Evolutionary conservation across 2,797 vertebrate species (phyloP).

Genomic region (Peromyscus eremicus): DNA sequence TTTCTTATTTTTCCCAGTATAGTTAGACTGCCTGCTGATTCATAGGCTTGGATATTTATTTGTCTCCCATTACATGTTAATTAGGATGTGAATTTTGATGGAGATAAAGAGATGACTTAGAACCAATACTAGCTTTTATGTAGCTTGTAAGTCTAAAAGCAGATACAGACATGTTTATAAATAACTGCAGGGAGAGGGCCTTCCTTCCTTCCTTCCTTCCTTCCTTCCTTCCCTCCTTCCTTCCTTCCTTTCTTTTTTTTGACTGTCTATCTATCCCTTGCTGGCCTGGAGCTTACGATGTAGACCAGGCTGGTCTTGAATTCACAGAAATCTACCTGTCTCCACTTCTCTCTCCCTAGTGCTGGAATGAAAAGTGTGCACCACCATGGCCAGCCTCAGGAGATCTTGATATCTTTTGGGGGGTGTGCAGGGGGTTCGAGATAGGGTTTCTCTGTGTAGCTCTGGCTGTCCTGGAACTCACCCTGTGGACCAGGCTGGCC

Average conservation of each 20-base stretch:
- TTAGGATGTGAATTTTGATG: conserved; percentile 54
- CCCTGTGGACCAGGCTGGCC: too few species aligned
- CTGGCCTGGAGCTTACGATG: not conserved
- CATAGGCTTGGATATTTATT: conserved; percentile 49
- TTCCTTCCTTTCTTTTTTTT: not conserved
- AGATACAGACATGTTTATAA: not conserved
- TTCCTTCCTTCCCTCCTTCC: too few species aligned
- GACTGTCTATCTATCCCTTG: not conserved
- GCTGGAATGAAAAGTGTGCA: not conserved
- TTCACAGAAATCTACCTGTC: not conserved
- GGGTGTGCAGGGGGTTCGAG: too few species aligned
- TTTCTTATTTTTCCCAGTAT: conserved; percentile 60
- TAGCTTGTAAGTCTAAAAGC: conserved; percentile 50
- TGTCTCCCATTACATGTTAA: conserved; percentile 53
- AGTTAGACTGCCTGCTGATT: conserved; percentile 42
- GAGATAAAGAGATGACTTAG: conserved; percentile 45
- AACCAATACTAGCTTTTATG: conserved; percentile 23
- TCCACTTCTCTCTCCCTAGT: not conserved
- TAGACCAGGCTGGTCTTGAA: not conserved
- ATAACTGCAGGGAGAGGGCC: not conserved
- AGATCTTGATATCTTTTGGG: conserved; percentile 10
- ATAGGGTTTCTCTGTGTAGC: too few species aligned
- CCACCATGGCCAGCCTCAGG: not conserved
- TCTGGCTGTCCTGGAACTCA: too few species aligned
- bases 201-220: not conserved